A percentile compares a stretch with the other conserved stretches of the same genome.
phyloP scores from a whole-genome alignment of 2,113 vertebrate species.

The Jacana jacana region DNA sequence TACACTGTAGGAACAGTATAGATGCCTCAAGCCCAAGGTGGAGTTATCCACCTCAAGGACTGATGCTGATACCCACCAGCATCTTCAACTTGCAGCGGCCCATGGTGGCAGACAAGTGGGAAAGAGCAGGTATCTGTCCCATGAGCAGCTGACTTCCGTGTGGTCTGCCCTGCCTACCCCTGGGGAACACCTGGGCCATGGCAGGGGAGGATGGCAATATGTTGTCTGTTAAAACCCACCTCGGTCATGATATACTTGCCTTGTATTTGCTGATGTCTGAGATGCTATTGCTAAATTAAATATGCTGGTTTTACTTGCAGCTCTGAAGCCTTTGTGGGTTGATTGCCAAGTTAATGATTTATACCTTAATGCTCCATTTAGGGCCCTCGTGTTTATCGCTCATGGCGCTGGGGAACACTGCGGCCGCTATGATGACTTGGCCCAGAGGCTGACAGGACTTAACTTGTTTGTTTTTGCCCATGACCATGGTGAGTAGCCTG shows the following conservation, averaged over 20 bases:
- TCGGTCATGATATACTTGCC: background rate
- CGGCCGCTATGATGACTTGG: slow-evolving; percentile 88
- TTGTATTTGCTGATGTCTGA: background rate
- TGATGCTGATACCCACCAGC: background rate
- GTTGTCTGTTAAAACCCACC: background rate
- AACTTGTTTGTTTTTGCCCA: slow-evolving; percentile 90
- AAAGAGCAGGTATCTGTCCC: background rate
- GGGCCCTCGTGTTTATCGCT: slow-evolving; percentile 88
- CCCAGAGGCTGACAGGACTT: slow-evolving; percentile 81
- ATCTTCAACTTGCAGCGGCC: background rate
- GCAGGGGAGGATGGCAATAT: background rate
- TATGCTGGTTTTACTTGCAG: background rate
- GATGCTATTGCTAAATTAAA: background rate
- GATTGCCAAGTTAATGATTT: slow-evolving; percentile 2
- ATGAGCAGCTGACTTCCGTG: background rate
- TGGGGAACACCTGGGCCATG: accelerated
- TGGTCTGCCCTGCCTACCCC: background rate
- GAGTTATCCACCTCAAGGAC: background rate
- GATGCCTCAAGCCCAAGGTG: background rate
- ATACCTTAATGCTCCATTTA: slow-evolving; percentile 60
- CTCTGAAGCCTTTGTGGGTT: background rate
- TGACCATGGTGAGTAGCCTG: slow-evolving; percentile 88
- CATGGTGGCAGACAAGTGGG: background rate
- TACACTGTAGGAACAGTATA: background rate
- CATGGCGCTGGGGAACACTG: slow-evolving; percentile 94